Percentiles rank a stretch among this genome's conserved stretches.
Conservation (phyloP, 2,113 vertebrate genomes). For the Atractosteus spatula region DNA sequence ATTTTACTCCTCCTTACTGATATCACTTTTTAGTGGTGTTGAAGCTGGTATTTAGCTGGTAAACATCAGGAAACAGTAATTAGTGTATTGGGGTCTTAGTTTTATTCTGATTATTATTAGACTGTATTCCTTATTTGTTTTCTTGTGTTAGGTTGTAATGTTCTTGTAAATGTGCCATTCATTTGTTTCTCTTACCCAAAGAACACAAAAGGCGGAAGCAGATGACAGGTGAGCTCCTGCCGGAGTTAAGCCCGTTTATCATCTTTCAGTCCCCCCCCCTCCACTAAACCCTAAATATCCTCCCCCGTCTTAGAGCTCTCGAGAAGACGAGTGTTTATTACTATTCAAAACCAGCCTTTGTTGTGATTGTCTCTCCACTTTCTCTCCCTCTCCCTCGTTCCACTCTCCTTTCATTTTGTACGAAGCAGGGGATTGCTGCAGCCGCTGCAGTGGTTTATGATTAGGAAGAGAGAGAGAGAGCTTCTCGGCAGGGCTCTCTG, state of each 20-base stretch:
- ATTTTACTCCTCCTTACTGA: no score
- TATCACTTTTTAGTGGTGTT: no score
- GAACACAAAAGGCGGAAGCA: background rate
- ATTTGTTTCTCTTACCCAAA: no score
- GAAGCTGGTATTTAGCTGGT: no score
- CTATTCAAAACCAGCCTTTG: conserved; percentile 70
- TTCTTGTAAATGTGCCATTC: no score
- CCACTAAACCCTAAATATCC: conserved; percentile 30
- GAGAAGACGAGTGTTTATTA: conserved; percentile 70
- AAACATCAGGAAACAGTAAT: no score
- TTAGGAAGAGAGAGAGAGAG: conserved; percentile 67
- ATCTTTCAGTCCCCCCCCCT: background rate
- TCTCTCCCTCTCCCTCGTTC: conserved; percentile 41
- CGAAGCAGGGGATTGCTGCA: conserved; percentile 50
- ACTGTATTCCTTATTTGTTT: no score
- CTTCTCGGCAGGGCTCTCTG: conserved; percentile 72
- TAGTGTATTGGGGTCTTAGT: no score
- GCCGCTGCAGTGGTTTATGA: conserved; percentile 65
- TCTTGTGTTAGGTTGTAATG: no score
- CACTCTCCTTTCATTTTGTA: conserved; percentile 65
- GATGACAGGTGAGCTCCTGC: conserved; percentile 22
- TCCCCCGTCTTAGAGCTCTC: conserved; percentile 51
- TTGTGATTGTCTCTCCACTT: conserved; percentile 58
- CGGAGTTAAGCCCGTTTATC: conserved; percentile 44
- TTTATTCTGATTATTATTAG: no score